phyloP scores from a whole-genome alignment of 2,888 invertebrate genomes.

The Zonitis immaculata region DNA sequence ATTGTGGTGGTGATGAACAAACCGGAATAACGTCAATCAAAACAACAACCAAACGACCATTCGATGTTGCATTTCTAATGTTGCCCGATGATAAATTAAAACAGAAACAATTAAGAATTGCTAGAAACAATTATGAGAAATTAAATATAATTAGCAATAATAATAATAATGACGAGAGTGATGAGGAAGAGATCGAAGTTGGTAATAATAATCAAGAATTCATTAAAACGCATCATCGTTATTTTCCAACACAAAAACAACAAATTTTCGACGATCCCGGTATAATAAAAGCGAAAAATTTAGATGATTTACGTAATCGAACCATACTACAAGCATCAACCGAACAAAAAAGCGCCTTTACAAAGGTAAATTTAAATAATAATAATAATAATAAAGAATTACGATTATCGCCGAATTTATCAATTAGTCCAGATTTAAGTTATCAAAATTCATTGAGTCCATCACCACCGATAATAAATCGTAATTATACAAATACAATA shows the following conservation, averaged over 20 bases:
- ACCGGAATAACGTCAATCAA: conserved; percentile 43
- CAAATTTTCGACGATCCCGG: conserved; percentile 59
- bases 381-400: conserved; percentile 44
- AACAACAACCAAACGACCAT: conserved; percentile 65
- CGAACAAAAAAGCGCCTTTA: conserved; percentile 71
- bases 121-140: conserved; percentile 47
- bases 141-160: conserved; percentile 28
- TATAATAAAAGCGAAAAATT: conserved; percentile 50
- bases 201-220: conserved; percentile 35
- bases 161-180: conserved; percentile 41
- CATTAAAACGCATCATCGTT: conserved; percentile 30
- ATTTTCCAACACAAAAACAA: conserved; percentile 48
- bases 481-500: conserved; percentile 47
- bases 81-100: conserved; percentile 79
- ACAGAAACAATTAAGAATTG: conserved; percentile 56
- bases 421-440: conserved; percentile 70
- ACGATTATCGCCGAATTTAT: conserved; percentile 61
- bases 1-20: conserved; percentile 35
- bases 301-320: conserved; percentile 47
- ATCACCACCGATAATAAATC: conserved; percentile 54
- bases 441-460: conserved; percentile 78
- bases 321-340: conserved; percentile 54
- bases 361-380: conserved; percentile 61
- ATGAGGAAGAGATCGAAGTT: conserved; percentile 42
- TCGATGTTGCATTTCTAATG: conserved; percentile 87